Evolutionary conservation across 2,113 vertebrate species (phyloP), one percentile per base, ranked within the genome.

Genomic region (Micromys minutus): DNA sequence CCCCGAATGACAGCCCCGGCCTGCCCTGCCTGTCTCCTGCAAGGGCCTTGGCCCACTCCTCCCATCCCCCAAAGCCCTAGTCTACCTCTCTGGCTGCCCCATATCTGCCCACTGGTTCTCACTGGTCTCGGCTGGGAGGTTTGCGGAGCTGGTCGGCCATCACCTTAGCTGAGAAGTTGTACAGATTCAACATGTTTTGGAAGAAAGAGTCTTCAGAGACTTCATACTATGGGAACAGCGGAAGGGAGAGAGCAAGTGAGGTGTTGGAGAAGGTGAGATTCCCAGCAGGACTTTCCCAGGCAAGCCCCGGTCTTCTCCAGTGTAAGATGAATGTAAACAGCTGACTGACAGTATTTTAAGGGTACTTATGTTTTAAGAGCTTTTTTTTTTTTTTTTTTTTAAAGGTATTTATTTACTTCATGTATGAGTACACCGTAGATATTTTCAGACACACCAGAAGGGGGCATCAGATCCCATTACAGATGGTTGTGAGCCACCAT

Each of bases 91-190:
- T 36, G 42, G 21, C 47, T 50, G 67, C 88, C 95, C 94, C 83
- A 17, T 8, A 22, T 55, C 79, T 67, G 39, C 52, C 34, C n/a
- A 57, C 76, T 88, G n/a, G 9, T 61, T 42, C 95, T 99, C 98
- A 99, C 99, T 99, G 99, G 98, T 99, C 99, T 2, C 99, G 98
- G 98, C 99, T 99, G 89, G 99, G 99, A 45, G 99, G 98, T 97
- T 99, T 99, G 95, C 99, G 99, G 95, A 99, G 99, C 97, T 99
- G 99, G 97, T 99, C 99, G 0, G 99, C 99, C 99, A 99, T 99
- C 97, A 99, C 99, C 93, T 99, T 99, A 42, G 99, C 99, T 5
- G 99, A 99, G 98, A 99, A 99, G 98, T 99, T 99, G 98, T 99
- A 99, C 98, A 99, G 99, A 98, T 99, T 99, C 95, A 99, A 93